Base-by-base conservation (phyloP, 2,113 vertebrate species). In the Poeciliopsis occidentalis region DNA sequence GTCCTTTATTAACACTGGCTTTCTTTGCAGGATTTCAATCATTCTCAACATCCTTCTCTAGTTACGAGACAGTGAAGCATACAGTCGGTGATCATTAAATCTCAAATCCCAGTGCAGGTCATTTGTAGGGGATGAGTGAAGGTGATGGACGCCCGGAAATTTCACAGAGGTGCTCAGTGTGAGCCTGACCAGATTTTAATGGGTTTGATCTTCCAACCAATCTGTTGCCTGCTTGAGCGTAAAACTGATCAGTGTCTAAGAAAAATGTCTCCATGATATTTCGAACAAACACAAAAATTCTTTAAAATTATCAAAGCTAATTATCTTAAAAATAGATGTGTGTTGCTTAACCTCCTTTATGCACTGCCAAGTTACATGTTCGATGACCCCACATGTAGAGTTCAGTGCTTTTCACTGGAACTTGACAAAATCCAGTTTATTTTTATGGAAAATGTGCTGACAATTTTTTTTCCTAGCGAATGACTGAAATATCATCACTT, bases 1-100 rank as follows among this genome's bases (percentile, higher is more conserved):
- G 11, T 85, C 54, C 31, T 82, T 71, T 76, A 83, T 79, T 71
- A 78, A 83, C 29, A 66, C 68, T 11, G 1, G 72, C 78, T 80
- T 64, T 47, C 32, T 39, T 69, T 78, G 41, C 70, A 27, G 19
- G n/a, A 60, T 32, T 81, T 66, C 71, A 29, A 76, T 84, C 83
- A 78, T 91, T 82, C 27, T 47, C 19, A 64, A 5, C 60, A 54
- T 66, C 39, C 57, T 44, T 64, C 60, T 81, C 13, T 22, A 60
- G 27, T 66, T 71, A 79, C 26, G 12, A 72, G 73, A 32, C 60
- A 70, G 34, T 29, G 81, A 67, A 27, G 75, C 74, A 31, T 19
- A 66, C 78, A 31, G 64, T 41, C 7, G 26, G 61, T 61, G 61
- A 71, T 60, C 32, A 60, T 76, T 69, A 78, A 77, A 78, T 81